These are phyloP conservation scores for Zaprionus nigranus DNA, from an alignment of 1,140 invertebrate genomes.

Conservation along the genomic window DNA sequence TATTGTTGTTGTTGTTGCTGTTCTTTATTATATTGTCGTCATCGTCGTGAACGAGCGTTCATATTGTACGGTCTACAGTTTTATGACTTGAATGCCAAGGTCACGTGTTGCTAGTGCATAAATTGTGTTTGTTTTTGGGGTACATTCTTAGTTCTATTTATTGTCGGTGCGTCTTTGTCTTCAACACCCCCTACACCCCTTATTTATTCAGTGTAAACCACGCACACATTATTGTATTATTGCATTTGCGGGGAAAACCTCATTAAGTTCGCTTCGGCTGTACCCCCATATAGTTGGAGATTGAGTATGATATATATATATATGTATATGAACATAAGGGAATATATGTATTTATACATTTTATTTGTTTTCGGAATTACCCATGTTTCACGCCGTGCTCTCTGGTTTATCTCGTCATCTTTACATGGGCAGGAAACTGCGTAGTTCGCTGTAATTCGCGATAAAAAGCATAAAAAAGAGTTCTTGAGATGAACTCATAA, in stretches of 20 bases:
- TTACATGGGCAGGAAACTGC: slow-evolving; percentile 2
- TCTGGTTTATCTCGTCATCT: not conserved
- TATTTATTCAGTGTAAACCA: not conserved
- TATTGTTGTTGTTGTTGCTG: not conserved
- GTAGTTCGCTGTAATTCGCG: not conserved
- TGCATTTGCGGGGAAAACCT: not conserved
- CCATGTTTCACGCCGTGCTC: not conserved
- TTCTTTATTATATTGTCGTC: slow-evolving; percentile 18
- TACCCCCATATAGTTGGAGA: not conserved
- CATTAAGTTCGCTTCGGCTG: not conserved
- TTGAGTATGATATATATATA: not conserved
- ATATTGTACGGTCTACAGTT: slow-evolving; percentile 35
- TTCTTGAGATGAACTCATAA: not conserved
- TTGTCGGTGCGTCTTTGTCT: not conserved
- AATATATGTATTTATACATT: slow-evolving; percentile 38
- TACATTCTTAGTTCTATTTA: not conserved
- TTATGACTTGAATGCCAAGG: slow-evolving; percentile 65
- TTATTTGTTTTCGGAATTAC: slow-evolving; percentile 21
- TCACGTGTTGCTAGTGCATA: slow-evolving; percentile 36
- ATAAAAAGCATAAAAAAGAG: not conserved
- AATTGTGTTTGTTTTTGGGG: slow-evolving; percentile 17
- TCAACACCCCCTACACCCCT: not conserved
- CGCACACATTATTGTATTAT: not conserved
- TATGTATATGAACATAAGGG: not conserved
- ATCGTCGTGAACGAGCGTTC: not conserved